Percentiles rank a stretch among this genome's conserved stretches.
phyloP scores from a whole-genome alignment of 30 jellyfish, hydroid and myxozoan species.

The Hydractinia echinata region DNA sequence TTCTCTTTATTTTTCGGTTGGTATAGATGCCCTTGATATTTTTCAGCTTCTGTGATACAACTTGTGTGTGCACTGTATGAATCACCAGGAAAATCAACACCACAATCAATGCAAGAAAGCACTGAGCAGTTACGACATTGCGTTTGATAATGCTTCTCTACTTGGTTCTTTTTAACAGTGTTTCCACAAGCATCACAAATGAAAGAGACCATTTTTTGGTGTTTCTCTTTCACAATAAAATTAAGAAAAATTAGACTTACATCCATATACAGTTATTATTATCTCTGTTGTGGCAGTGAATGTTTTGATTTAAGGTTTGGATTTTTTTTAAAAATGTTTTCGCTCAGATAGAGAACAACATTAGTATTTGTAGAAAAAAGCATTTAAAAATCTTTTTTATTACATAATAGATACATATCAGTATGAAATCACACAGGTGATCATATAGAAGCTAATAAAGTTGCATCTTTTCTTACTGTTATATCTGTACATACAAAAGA shows the following conservation, averaged over 20 bases:
- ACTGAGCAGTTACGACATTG: constrained; percentile 87
- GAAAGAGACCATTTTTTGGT: constrained; percentile 71
- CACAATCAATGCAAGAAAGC: constrained; percentile 95
- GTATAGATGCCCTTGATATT: constrained; percentile 94
- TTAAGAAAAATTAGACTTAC: not conserved
- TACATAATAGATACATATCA: too few species aligned
- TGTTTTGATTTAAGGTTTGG: too few species aligned
- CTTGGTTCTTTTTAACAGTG: constrained; percentile 91
- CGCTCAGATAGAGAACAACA: too few species aligned
- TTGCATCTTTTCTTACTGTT: too few species aligned
- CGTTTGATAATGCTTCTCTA: constrained; percentile 82
- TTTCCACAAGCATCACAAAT: constrained; percentile 96
- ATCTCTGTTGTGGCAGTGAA: too few species aligned
- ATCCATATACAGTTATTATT: too few species aligned
- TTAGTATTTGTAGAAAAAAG: too few species aligned
- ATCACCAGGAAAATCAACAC: constrained; percentile 90
- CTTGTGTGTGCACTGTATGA: constrained; percentile 77
- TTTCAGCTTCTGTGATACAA: constrained; percentile 93
- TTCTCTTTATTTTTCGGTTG: constrained; percentile 81
- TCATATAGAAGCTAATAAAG: too few species aligned
- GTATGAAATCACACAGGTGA: too few species aligned
- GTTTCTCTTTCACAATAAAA: not conserved
- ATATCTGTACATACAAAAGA: too few species aligned
- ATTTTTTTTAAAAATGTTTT: too few species aligned
- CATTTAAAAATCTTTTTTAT: too few species aligned